phyloP scores from a whole-genome alignment of 2,888 invertebrate genomes.

The Portevinia maculata region DNA sequence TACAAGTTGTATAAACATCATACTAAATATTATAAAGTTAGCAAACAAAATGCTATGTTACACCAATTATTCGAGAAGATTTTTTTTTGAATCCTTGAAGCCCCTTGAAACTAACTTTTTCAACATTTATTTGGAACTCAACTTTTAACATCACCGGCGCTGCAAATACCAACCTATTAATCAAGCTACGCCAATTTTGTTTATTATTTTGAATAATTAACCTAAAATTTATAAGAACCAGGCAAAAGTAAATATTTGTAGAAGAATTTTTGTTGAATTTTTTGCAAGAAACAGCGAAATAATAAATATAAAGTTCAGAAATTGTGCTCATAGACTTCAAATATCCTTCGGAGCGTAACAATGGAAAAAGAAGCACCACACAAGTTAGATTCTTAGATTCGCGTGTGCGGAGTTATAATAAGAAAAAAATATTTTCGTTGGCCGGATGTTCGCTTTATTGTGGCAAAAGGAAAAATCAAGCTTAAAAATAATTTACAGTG shows the following conservation, averaged over 20 bases:
- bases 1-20: background rate
- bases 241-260: background rate
- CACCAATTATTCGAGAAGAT: constrained; percentile 3
- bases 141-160: background rate
- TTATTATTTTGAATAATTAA: background rate
- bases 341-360: constrained; percentile 59
- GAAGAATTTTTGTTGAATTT: background rate
- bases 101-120: background rate
- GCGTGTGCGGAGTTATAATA: too few species aligned
- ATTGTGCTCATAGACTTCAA: constrained; percentile 51
- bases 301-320: constrained; percentile 34
- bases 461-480: too few species aligned
- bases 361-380: constrained; percentile 48
- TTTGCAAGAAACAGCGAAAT: background rate
- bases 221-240: background rate
- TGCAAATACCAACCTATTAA: background rate
- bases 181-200: background rate
- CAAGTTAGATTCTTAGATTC: too few species aligned
- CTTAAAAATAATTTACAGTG: too few species aligned
- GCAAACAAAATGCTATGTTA: background rate
- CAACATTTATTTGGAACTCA: background rate
- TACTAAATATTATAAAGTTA: too few species aligned
- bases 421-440: too few species aligned
- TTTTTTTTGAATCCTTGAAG: background rate
- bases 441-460: too few species aligned